Conservation (phyloP, 2,797 vertebrate species). For the Synaphobranchus kaupii region DNA sequence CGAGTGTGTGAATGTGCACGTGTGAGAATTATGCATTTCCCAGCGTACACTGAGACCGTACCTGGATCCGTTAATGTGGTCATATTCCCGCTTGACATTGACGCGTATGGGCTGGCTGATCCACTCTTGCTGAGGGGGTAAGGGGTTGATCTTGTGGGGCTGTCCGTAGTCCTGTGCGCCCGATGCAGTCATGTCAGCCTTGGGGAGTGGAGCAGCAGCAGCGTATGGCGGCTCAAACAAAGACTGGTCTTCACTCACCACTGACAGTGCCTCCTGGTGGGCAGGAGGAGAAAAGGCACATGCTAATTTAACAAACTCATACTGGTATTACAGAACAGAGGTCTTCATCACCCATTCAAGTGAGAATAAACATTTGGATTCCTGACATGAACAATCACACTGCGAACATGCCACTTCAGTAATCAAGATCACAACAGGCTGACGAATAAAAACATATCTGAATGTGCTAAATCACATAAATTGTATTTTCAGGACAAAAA, state of each 20-base stretch:
- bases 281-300: conserved; percentile 37
- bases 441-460: too few species aligned
- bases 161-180: conserved; percentile 95
- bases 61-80: conserved; percentile 99
- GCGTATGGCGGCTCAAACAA: conserved; percentile 95
- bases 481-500: background rate
- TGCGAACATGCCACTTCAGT: background rate
- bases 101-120: conserved; percentile 91
- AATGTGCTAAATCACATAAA: background rate
- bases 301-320: background rate
- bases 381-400: background rate
- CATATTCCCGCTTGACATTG: conserved; percentile 95
- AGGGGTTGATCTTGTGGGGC: conserved; percentile 95
- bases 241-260: conserved; percentile 99
- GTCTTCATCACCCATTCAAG: background rate
- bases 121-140: conserved; percentile 97
- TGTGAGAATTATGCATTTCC: background rate
- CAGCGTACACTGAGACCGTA: conserved; percentile 52
- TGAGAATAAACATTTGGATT: background rate
- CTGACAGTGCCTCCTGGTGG: conserved; percentile 95
- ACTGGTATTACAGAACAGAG: conserved; percentile 3
- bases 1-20: background rate
- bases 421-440: background rate
- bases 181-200: conserved; percentile 98
- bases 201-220: conserved; percentile 88